Evolutionary conservation across 2,888 invertebrate species (phyloP), one percentile per base, ranked within the genome.

Genomic region (Megamerina dolium): DNA sequence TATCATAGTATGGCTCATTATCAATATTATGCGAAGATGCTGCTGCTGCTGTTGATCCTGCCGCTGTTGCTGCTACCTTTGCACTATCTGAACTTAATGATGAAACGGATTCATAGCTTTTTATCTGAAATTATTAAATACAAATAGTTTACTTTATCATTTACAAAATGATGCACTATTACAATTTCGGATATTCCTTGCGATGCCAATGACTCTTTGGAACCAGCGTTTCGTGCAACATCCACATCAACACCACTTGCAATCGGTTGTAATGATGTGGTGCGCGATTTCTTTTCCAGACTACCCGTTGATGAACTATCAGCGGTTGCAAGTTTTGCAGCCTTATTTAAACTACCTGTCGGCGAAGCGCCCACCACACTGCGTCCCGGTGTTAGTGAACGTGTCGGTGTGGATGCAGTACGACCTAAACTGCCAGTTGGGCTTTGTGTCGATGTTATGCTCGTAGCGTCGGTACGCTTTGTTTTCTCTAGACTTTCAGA

Each of bases 1-100:
- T 81, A 59, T 84, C 84, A 57, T 84, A 84, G 57, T 81, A 83
- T 0, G 83, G 84, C 58, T 84, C 84, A 54, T 81, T 73, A 34
- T 80, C 55, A 67, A 76, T 49, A 73, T 77, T 41, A 73, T 76
- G 49, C n/a, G n/a, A n/a, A n/a, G n/a, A n/a, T n/a, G n/a, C n/a
- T n/a, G n/a, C n/a, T n/a, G n/a, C 49, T 12, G 42, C 49, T 32
- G 43, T n/a, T n/a, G n/a, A n/a, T n/a, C n/a, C n/a, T n/a, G n/a
- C n/a, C n/a, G n/a, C n/a, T n/a, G n/a, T n/a, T n/a, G n/a, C n/a
- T 40, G 36, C 30, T 68, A 76, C 49, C 73, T 73, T 64, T 73
- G 78, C 54, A 49, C 73, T 68, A 44, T 80, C 80, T 36, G 80
- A 80, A 34, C 80, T 79, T 33, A 80, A 58, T 1, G 81, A 80